A percentile compares a stretch with the other conserved stretches of the same genome.
Evolutionary conservation across 2,113 vertebrate genomes (phyloP).

Genomic region (Triplophysa tibetana): DNA sequence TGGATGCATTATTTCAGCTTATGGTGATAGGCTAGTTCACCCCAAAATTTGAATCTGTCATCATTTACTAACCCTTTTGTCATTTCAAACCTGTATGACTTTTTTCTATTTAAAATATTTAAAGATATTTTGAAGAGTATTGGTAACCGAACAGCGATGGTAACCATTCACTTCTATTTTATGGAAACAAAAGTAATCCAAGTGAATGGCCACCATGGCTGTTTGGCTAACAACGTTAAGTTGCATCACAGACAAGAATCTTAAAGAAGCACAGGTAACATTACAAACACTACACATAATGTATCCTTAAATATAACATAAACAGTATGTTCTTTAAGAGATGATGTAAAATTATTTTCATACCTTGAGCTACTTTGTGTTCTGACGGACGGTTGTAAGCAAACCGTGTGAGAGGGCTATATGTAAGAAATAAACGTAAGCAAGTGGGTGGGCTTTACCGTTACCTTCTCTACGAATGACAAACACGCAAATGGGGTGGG

Average conservation of each 20-base stretch:
- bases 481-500: not conserved
- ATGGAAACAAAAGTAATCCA: not conserved
- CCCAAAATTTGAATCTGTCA: too few species aligned
- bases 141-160: not conserved
- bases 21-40: too few species aligned
- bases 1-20: too few species aligned
- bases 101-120: too few species aligned
- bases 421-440: not conserved
- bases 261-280: not conserved
- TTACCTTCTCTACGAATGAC: not conserved
- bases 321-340: not conserved
- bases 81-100: too few species aligned
- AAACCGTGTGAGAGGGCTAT: not conserved
- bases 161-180: too few species aligned
- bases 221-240: too few species aligned
- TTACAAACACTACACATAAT: not conserved
- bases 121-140: too few species aligned
- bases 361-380: slow-evolving; percentile 27
- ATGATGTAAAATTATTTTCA: not conserved
- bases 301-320: not conserved
- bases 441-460: slow-evolving; percentile 32
- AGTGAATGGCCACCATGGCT: too few species aligned
- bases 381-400: not conserved
- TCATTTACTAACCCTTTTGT: too few species aligned
- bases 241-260: not conserved